Conservation (phyloP, 2,113 vertebrate species). For the Trogon melanurus region DNA sequence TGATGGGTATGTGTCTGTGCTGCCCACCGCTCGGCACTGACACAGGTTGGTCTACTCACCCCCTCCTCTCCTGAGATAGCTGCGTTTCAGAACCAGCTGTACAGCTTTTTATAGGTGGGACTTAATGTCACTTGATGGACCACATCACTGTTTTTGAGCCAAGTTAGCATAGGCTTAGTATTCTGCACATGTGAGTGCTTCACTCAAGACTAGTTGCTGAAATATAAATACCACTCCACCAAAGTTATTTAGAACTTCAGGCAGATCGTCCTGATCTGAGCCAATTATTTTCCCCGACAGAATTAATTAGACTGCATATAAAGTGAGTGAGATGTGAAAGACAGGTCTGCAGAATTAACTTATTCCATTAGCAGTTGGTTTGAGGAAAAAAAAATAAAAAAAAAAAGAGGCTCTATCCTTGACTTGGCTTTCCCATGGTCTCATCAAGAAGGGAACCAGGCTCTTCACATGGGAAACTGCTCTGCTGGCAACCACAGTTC, state of each 20-base stretch:
- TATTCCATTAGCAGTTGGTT: slow-evolving; percentile 44
- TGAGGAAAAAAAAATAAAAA: background rate
- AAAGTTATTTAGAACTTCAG: slow-evolving; percentile 69
- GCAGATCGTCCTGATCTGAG: slow-evolving; percentile 57
- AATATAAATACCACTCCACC: slow-evolving; percentile 68
- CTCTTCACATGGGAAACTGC: slow-evolving; percentile 22
- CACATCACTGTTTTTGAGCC: slow-evolving; percentile 37
- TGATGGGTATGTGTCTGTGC: fast-evolving
- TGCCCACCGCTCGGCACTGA: fast-evolving
- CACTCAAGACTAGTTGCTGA: slow-evolving; percentile 55
- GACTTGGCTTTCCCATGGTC: slow-evolving; percentile 26
- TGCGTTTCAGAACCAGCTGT: background rate
- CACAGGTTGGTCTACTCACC: background rate
- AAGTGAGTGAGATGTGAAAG: slow-evolving; percentile 71
- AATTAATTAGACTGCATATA: slow-evolving; percentile 74
- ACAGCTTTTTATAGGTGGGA: slow-evolving; percentile 20
- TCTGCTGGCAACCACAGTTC: slow-evolving; percentile 26
- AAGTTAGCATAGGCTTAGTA: slow-evolving; percentile 46
- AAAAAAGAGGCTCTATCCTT: slow-evolving; percentile 15
- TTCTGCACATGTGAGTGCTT: slow-evolving; percentile 25
- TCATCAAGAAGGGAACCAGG: background rate
- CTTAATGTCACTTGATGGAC: slow-evolving; percentile 16
- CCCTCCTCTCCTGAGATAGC: background rate
- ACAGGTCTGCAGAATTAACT: slow-evolving; percentile 53
- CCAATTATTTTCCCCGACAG: slow-evolving; percentile 71